Base-by-base conservation (phyloP, 2,888 invertebrate genomes). In the Macrophya alboannulata region DNA sequence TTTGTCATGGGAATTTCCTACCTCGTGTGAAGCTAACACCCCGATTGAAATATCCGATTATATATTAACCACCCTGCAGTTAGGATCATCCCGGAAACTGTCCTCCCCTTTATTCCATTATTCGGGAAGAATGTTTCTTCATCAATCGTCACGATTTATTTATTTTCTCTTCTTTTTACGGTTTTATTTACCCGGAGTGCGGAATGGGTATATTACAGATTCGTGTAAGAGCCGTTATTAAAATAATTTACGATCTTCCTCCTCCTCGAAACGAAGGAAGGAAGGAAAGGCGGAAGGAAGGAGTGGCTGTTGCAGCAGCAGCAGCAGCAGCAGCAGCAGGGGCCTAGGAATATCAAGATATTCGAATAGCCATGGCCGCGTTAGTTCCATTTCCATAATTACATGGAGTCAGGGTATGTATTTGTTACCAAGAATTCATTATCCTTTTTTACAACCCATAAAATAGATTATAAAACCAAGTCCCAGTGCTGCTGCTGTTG, bases 351-450 rank as follows among this genome's bases (percentile, higher is more conserved):
- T 68, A 68, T 68, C 68, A 37, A 68, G 31, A 37, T 68, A 68
- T 68, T 68, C 68, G 68, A 68, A 68, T 37, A 68, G 6, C 25
- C 10, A 25, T 15, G 17, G 68, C 68, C 85, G 85, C 86, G 85
- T 85, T 86, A 84, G 71, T 86, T 86, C 86, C 87, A 90, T 90
- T 90, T 90, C 89, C 89, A 90, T 90, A 90, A 90, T 90, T 88
- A 74, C 45, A 74, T 89, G 87, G 88, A 88, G 86, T 87, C 84
- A 86, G 76, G 76, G 86, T 77, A 86, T 88, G 84, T 89, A 88
- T 88, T 89, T 88, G 88, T 89, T 89, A 89, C 89, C 85, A 85
- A 85, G 89, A 90, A 90, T 90, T 90, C 89, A 90, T 90, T 90
- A 91, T 87, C 88, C 89, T 89, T 90, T 62, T 87, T 90, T 90